Evolutionary conservation across 2,797 vertebrate species (phyloP).

Genomic region (Clamator glandarius): DNA sequence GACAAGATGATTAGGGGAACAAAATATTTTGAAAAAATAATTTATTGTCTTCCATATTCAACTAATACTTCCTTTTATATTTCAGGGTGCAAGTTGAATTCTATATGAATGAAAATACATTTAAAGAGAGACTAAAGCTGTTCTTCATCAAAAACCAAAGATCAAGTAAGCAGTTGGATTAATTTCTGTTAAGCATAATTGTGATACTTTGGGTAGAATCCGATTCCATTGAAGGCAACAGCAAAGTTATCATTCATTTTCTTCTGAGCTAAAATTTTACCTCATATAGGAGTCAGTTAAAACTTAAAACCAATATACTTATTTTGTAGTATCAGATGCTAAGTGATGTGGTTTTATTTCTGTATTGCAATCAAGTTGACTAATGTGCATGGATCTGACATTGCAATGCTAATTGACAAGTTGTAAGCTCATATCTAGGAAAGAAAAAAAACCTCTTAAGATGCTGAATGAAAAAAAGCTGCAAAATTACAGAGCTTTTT

Average conservation of each 20-base stretch:
- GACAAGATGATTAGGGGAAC: background rate
- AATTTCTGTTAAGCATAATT: conserved; percentile 14
- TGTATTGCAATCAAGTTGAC: background rate
- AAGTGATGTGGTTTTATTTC: background rate
- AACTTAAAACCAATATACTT: background rate
- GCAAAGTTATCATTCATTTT: background rate
- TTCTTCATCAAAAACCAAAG: conserved; percentile 90
- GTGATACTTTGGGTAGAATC: background rate
- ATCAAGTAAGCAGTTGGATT: conserved; percentile 82
- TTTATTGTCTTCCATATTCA: background rate
- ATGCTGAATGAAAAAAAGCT: background rate
- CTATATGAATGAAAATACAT: conserved; percentile 85
- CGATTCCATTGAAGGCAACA: background rate
- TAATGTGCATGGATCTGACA: background rate
- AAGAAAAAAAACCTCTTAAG: background rate
- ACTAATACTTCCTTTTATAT: conserved; percentile 59
- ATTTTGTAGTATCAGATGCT: background rate
- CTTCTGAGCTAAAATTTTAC: background rate
- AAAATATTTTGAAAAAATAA: background rate
- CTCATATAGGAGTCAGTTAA: background rate
- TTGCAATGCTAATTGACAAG: background rate
- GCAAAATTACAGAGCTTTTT: background rate
- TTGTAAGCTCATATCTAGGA: background rate
- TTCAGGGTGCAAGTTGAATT: conserved; percentile 87
- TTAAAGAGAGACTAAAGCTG: conserved; percentile 86